Conservation (phyloP, 2,888 invertebrate genomes). For the Hydriomena furcata region DNA sequence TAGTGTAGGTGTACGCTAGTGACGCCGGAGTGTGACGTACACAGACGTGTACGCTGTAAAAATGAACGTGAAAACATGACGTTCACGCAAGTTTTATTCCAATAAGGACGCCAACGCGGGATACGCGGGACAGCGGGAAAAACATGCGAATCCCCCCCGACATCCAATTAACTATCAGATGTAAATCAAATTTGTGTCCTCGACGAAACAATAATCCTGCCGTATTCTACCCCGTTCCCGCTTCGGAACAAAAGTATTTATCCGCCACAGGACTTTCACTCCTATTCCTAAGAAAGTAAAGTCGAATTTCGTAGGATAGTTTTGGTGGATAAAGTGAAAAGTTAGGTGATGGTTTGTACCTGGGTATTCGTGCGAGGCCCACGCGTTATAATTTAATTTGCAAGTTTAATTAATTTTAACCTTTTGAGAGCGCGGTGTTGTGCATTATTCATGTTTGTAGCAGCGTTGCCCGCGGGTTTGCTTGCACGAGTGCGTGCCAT, state of each 20-base stretch:
- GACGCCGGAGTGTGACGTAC: no score
- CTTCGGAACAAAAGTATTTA: constrained; percentile 1
- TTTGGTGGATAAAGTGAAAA: constrained; percentile 8
- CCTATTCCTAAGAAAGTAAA: not conserved
- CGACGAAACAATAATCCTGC: constrained; percentile 36
- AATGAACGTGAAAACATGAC: not conserved
- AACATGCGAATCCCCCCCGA: constrained; percentile 8
- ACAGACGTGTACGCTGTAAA: no score
- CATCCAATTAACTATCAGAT: constrained; percentile 40
- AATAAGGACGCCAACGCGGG: not conserved
- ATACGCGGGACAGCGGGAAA: not conserved
- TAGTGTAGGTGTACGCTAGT: no score
- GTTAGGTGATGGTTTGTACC: constrained; percentile 18
- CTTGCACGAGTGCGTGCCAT: no score
- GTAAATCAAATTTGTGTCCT: constrained; percentile 39
- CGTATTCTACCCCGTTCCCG: constrained; percentile 13
- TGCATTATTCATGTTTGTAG: constrained; percentile 43
- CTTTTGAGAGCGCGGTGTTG: constrained; percentile 46
- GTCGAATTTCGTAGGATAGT: constrained; percentile 1
- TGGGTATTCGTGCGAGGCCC: constrained; percentile 30
- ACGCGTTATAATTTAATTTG: constrained; percentile 59
- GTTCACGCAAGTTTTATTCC: not conserved
- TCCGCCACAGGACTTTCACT: not conserved
- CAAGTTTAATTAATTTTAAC: constrained; percentile 69
- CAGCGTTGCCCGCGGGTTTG: no score